Evolutionary conservation across 1,140 invertebrate genomes (phyloP).

Genomic region (Melanaphis sacchari): DNA sequence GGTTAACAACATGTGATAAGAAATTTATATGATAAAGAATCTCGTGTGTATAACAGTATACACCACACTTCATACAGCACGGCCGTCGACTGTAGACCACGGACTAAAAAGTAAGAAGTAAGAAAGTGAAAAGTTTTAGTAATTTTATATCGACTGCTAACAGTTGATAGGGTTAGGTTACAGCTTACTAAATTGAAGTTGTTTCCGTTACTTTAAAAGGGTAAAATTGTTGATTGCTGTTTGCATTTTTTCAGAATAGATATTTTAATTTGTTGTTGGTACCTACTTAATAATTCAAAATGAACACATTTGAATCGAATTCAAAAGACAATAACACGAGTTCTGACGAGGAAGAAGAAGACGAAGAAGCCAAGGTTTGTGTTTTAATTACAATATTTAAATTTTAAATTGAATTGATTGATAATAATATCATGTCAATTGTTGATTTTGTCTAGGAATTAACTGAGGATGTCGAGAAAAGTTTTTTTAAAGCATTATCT

Average conservation of each 20-base stretch:
- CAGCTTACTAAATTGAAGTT: too few relatives aligned
- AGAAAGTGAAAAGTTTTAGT: too few relatives aligned
- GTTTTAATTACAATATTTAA: neutral
- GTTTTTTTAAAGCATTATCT: conserved; percentile 85
- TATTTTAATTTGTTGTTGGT: neutral
- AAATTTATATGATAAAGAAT: neutral
- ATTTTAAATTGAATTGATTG: neutral
- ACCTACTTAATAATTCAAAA: neutral
- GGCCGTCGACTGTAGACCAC: too few relatives aligned
- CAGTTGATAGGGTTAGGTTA: too few relatives aligned
- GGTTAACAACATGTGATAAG: conserved; percentile 24
- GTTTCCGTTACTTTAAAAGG: neutral
- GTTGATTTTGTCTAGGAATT: conserved; percentile 62
- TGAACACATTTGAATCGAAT: neutral
- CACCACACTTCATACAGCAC: too few relatives aligned
- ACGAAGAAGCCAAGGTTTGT: conserved; percentile 58
- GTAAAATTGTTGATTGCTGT: too few relatives aligned
- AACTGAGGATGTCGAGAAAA: conserved; percentile 76
- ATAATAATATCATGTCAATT: neutral
- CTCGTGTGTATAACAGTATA: neutral
- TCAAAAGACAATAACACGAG: neutral
- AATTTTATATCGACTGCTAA: too few relatives aligned
- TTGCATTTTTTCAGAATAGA: too few relatives aligned
- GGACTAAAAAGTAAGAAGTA: too few relatives aligned
- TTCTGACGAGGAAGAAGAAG: conserved; percentile 58